Conservation (phyloP, 2,797 vertebrate genomes). For the Picus viridis region DNA sequence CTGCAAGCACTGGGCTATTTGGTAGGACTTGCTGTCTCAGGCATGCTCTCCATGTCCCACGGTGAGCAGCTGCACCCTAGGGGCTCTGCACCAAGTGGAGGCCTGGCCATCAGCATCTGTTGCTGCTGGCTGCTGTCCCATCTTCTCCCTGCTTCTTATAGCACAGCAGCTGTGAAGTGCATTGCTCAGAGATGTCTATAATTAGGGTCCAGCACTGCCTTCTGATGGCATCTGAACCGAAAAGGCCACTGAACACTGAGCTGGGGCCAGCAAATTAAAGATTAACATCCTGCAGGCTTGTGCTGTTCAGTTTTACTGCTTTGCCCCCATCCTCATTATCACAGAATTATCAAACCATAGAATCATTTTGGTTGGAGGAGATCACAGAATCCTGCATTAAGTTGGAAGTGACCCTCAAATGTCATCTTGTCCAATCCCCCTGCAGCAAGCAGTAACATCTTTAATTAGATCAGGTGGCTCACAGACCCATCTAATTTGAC, state of each 20-base stretch:
- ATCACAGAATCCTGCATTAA: too few species aligned
- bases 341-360: too few species aligned
- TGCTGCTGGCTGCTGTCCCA: neutral
- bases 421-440: too few species aligned
- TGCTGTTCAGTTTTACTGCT: neutral
- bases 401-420: too few species aligned
- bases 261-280: neutral
- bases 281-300: neutral
- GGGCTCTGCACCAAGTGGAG: neutral
- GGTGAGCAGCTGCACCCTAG: neutral
- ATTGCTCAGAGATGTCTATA: slow-evolving; percentile 39
- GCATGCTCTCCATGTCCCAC: neutral
- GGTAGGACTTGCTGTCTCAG: neutral
- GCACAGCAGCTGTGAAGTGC: slow-evolving; percentile 47
- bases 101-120: accelerated
- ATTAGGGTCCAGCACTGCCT: slow-evolving; percentile 4
- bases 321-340: neutral
- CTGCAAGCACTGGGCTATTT: neutral
- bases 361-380: too few species aligned
- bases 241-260: neutral
- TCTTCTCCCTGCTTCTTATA: neutral
- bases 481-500: too few species aligned
- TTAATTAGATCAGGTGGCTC: too few species aligned
- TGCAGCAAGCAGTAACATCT: too few species aligned
- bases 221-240: neutral